Percentiles rank a stretch among this genome's conserved stretches.
Evolutionary conservation across 2,113 vertebrate species (phyloP).

Genomic region (Origma solitaria): DNA sequence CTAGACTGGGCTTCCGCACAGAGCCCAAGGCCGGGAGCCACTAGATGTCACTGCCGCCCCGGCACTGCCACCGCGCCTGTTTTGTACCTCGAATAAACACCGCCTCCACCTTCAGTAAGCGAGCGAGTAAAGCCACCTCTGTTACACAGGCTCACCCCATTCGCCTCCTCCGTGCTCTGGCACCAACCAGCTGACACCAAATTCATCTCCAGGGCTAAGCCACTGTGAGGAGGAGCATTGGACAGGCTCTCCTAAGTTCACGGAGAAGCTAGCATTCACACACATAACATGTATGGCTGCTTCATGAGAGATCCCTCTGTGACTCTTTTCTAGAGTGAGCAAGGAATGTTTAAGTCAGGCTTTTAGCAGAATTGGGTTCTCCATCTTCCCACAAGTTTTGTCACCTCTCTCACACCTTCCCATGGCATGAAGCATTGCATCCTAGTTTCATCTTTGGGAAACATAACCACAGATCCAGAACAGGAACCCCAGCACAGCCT

Average conservation of each 20-base stretch:
- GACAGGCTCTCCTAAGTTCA: rapidly evolving
- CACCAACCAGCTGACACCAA: too few species aligned
- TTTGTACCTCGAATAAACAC: neutral
- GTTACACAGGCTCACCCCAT: rapidly evolving
- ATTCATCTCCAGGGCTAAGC: too few species aligned
- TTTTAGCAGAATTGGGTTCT: neutral
- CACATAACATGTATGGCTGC: rapidly evolving
- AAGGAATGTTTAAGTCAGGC: neutral
- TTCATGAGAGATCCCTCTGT: neutral
- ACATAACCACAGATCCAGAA: neutral
- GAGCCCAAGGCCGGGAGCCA: constrained; percentile 8
- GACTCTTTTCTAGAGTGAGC: neutral
- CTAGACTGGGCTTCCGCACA: neutral
- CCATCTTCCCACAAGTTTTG: neutral
- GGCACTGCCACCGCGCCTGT: neutral
- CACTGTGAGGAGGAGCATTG: neutral
- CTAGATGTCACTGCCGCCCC: constrained; percentile 64
- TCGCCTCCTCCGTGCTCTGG: rapidly evolving
- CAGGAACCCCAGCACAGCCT: neutral
- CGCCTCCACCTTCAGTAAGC: neutral
- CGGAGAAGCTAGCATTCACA: neutral
- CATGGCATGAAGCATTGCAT: neutral
- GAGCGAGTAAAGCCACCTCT: neutral
- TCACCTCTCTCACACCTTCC: neutral
- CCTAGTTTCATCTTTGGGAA: neutral